Base-by-base conservation (phyloP, 1,140 invertebrate genomes). In the Drosophila hydei region DNA sequence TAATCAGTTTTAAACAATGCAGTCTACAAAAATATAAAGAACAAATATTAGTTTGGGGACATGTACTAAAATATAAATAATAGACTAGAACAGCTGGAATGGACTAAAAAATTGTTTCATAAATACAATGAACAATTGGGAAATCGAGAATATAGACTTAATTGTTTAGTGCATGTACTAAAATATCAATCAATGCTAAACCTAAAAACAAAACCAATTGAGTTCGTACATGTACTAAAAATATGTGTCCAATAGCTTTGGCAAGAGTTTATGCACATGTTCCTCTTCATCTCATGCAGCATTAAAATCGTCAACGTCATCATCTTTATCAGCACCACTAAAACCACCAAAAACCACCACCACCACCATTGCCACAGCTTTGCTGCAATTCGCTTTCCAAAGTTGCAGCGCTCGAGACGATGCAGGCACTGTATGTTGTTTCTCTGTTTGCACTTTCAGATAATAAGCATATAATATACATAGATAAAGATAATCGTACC, bases 391-490 rank as follows among this genome's bases (percentile, higher is more conserved):
- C n/a, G 25, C 47, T 54, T 48, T 9, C 19, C 23, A 30, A 30
- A 48, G 38, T 23, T 40, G 38, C 51, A 40, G 43, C 30, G 56
- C 56, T 38, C 40, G 47, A 23, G 45, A 68, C 61, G 55, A 72
- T 59, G 25, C 48, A 60, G 33, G 67, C 59, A 73, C 45, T 59
- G 61, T 16, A 16, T 78, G 62, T 68, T 59, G 68, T 85, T 70
- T 70, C 58, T 77, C 59, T 74, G 50, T 75, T 59, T 80, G 83
- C 78, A 75, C 60, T 85, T 85, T 77, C 81, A 85, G 81, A 85
- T 85, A 85, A 85, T 84, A 85, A 84, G 64, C 79, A 75, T 78
- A 72, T 78, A 72, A 75, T 81, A 77, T 45, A 72, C 55, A 60
- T 72, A 72, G 63, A 68, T 61, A 59, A 55, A 72, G 61, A 75